Conservation (phyloP, 2,113 vertebrate species). For the Sakesphorus luctuosus region DNA sequence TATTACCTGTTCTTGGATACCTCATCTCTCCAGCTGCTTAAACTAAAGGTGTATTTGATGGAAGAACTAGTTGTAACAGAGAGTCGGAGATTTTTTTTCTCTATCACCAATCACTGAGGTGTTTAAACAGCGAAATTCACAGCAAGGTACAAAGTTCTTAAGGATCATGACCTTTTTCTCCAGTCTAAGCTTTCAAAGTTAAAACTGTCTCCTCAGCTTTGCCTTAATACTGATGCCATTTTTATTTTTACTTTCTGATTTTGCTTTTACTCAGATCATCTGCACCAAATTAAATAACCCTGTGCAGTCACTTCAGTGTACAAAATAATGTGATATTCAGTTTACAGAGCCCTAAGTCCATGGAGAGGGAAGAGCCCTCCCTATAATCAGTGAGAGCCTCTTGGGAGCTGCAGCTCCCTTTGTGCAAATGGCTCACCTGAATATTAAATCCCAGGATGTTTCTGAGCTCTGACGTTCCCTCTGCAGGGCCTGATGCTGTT, state of each 20-base stretch:
- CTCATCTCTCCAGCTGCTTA: neutral
- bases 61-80: neutral
- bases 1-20: neutral
- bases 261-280: neutral
- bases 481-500: neutral
- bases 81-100: neutral
- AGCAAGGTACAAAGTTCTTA: neutral
- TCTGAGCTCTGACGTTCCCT: neutral
- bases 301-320: neutral
- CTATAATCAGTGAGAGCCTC: fast-evolving
- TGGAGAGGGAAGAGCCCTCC: neutral
- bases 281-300: neutral
- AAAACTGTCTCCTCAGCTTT: neutral
- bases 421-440: neutral
- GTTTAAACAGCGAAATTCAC: neutral
- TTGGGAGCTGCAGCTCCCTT: neutral
- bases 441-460: neutral
- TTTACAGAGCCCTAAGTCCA: neutral
- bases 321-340: neutral
- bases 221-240: neutral
- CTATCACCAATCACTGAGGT: neutral
- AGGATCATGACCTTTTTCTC: neutral
- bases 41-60: neutral
- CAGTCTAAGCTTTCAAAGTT: neutral
- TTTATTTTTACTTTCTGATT: neutral